phyloP scores from a whole-genome alignment of 2,113 vertebrate species.

The Pelvicachromis taeniatus region DNA sequence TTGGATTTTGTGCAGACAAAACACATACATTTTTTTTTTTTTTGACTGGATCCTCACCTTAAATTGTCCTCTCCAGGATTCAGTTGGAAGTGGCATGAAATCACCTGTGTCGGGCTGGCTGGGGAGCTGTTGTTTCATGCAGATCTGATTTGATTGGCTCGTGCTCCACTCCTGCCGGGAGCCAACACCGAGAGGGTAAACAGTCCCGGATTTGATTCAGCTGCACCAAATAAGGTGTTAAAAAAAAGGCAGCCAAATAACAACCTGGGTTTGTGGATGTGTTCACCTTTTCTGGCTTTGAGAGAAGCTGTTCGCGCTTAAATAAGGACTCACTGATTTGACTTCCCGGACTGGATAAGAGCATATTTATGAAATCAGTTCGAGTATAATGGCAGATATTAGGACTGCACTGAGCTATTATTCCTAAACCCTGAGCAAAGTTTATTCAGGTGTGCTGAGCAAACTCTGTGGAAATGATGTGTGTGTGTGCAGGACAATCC shows the following conservation, averaged over 20 bases:
- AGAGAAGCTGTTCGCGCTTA: not conserved
- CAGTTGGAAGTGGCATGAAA: conserved; percentile 2
- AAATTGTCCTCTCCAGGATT: conserved; percentile 3
- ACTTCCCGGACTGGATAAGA: not conserved
- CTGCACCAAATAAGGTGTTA: conserved; percentile 27
- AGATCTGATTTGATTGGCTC: conserved; percentile 14
- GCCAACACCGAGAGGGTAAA: not conserved
- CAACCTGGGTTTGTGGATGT: not conserved
- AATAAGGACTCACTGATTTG: not conserved
- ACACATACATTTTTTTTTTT: not conserved
- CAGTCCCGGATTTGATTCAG: not conserved
- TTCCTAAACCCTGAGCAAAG: conserved; percentile 20
- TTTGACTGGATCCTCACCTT: conserved; percentile 3
- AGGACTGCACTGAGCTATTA: conserved; percentile 3
- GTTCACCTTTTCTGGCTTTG: not conserved
- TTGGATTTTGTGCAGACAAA: not conserved
- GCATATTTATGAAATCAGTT: conserved; percentile 9
- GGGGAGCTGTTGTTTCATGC: conserved; percentile 16
- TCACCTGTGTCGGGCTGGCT: not conserved
- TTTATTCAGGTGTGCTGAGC: conserved; percentile 25
- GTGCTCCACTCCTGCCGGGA: not conserved
- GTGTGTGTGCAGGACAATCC: not conserved
- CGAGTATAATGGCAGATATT: conserved; percentile 1
- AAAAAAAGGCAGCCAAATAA: not conserved
- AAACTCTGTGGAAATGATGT: not conserved